phyloP scores from a whole-genome alignment of 2,888 invertebrate species.

The Eupeodes luniger region DNA sequence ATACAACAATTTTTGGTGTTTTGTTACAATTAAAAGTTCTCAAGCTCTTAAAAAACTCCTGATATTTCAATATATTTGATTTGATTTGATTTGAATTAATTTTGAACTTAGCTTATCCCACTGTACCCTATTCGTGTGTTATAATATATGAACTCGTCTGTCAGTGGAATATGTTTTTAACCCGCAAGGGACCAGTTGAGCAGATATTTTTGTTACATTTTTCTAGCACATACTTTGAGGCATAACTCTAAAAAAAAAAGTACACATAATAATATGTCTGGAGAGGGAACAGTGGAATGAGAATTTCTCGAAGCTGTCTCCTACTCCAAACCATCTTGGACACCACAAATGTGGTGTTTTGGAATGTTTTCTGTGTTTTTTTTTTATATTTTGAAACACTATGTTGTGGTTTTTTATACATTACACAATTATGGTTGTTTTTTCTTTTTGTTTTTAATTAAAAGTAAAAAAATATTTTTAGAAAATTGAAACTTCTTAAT shows the following conservation, averaged over 20 bases:
- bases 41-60: too few species aligned
- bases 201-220: slow-evolving; percentile 46
- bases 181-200: slow-evolving; percentile 37
- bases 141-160: background rate
- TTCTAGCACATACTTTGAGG: slow-evolving; percentile 25
- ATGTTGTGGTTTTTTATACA: slow-evolving; percentile 16
- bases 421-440: background rate
- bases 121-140: background rate
- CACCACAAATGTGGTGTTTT: slow-evolving; percentile 27
- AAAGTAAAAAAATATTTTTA: too few species aligned
- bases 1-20: too few species aligned
- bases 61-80: too few species aligned
- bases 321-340: slow-evolving; percentile 36
- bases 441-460: too few species aligned
- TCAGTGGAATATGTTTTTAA: slow-evolving; percentile 24
- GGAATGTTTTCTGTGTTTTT: background rate
- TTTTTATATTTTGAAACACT: background rate
- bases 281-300: background rate
- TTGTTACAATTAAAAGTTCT: too few species aligned
- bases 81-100: too few species aligned
- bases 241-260: background rate
- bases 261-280: background rate
- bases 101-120: background rate
- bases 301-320: slow-evolving; percentile 30
- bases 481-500: too few species aligned